These are phyloP conservation scores for Heterohyrax brucei DNA, from an alignment of 2,797 vertebrate genomes.

Conservation along the genomic window DNA sequence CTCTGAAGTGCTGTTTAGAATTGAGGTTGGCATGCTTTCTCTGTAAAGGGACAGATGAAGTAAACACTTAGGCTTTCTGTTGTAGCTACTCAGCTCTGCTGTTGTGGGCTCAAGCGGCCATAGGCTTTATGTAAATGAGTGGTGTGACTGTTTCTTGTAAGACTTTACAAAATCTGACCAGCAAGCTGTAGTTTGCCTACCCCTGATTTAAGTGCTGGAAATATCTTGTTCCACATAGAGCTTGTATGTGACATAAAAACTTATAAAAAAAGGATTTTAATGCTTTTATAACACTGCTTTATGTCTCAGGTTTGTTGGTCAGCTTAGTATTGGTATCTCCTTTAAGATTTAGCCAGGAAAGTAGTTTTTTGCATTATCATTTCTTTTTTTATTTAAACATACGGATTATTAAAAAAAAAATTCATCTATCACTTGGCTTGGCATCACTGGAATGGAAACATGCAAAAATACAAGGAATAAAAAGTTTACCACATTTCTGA, in stretches of 20 bases:
- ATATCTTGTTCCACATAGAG: not conserved
- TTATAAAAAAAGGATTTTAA: not conserved
- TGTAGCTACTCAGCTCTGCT: slow-evolving; percentile 28
- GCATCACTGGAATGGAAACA: slow-evolving; percentile 11
- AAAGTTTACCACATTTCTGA: not conserved
- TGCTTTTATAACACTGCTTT: slow-evolving; percentile 19
- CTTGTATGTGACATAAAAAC: not conserved
- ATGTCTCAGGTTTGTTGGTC: slow-evolving; percentile 35
- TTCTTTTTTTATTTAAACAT: slow-evolving; percentile 11
- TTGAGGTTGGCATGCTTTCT: not conserved
- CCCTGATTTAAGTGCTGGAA: not conserved
- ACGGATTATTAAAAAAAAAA: slow-evolving; percentile 12
- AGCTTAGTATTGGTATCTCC: slow-evolving; percentile 1
- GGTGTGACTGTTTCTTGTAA: not conserved
- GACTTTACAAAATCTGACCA: not conserved
- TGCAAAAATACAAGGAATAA: not conserved
- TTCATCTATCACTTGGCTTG: not conserved
- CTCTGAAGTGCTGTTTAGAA: not conserved
- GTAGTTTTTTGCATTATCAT: slow-evolving; percentile 26
- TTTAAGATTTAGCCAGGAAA: slow-evolving; percentile 25
- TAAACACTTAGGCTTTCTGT: slow-evolving; percentile 16
- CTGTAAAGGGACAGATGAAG: not conserved
- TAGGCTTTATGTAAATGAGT: not conserved
- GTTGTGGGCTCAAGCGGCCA: not conserved
- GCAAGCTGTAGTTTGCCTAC: not conserved